phyloP scores from a whole-genome alignment of 2,797 vertebrate species.

The Sphaeramia orbicularis region DNA sequence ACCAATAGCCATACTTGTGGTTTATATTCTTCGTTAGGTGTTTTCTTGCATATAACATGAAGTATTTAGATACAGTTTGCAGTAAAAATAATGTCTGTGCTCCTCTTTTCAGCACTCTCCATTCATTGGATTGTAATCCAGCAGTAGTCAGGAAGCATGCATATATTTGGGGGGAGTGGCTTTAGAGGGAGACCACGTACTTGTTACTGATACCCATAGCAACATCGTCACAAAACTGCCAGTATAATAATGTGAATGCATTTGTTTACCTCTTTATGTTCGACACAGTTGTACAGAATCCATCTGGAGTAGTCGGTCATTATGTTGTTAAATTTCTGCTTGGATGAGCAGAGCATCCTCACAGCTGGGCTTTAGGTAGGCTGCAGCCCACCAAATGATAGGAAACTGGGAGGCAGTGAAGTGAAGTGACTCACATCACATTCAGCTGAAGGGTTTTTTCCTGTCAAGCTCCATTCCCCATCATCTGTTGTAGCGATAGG shows the following conservation, averaged over 20 bases:
- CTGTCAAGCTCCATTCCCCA: conserved; percentile 73
- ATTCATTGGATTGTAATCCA: too few species aligned
- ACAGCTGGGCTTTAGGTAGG: conserved; percentile 70
- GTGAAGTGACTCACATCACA: conserved; percentile 74
- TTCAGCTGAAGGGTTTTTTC: conserved; percentile 65
- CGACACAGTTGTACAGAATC: conserved; percentile 28
- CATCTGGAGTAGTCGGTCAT: conserved; percentile 64
- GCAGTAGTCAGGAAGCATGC: too few species aligned
- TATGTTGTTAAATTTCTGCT: conserved; percentile 76
- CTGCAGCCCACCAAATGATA: conserved; percentile 67
- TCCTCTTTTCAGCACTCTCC: too few species aligned
- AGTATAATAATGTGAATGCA: conserved; percentile 13
- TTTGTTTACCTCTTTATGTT: conserved; percentile 17
- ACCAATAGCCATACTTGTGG: too few species aligned
- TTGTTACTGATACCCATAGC: conserved; percentile 2
- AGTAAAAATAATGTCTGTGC: too few species aligned
- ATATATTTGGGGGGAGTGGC: neutral
- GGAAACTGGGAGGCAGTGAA: conserved; percentile 71
- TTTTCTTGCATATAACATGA: too few species aligned
- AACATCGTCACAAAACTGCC: neutral
- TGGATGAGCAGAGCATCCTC: conserved; percentile 70
- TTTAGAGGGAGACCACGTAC: neutral
- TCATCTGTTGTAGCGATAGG: conserved; percentile 63
- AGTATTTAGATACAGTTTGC: too few species aligned
- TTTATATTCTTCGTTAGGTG: too few species aligned